Evolutionary conservation across 2,888 invertebrate species (phyloP).

Genomic region (Acholoe squamosa): DNA sequence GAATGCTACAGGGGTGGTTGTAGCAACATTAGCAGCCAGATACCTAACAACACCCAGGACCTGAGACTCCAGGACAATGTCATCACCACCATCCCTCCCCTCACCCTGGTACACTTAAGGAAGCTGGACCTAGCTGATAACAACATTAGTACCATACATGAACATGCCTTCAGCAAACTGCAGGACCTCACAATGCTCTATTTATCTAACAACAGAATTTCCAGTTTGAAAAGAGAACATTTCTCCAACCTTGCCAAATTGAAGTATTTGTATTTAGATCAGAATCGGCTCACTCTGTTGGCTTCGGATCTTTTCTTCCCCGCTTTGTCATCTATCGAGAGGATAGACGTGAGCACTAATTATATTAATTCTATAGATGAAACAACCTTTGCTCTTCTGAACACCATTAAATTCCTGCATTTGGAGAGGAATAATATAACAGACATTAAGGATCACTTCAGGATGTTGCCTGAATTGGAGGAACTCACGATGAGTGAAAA

Average conservation of each 20-base stretch:
- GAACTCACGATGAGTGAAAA: not conserved
- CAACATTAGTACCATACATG: constrained; percentile 28
- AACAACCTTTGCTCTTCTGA: not conserved
- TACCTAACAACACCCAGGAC: not conserved
- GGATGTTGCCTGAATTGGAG: not conserved
- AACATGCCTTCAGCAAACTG: not conserved
- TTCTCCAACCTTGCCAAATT: not conserved
- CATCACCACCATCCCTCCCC: constrained; percentile 1
- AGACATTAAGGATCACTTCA: not conserved
- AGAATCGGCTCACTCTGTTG: not conserved
- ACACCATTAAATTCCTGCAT: not conserved
- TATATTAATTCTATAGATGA: not conserved
- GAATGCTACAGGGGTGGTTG: not conserved
- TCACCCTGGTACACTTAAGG: not conserved
- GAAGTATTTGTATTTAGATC: constrained; percentile 15
- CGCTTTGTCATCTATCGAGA: not conserved
- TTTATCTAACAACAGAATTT: constrained; percentile 42
- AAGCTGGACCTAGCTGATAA: constrained; percentile 23
- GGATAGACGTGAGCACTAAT: not conserved
- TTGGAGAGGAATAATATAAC: constrained; percentile 18
- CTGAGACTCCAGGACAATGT: constrained; percentile 13
- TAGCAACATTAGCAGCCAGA: not conserved
- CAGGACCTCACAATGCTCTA: constrained; percentile 13
- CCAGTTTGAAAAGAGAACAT: not conserved
- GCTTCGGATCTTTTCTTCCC: constrained; percentile 5